phyloP scores from a whole-genome alignment of 2,888 invertebrate species.

The Stenchaetothrips biformis region DNA sequence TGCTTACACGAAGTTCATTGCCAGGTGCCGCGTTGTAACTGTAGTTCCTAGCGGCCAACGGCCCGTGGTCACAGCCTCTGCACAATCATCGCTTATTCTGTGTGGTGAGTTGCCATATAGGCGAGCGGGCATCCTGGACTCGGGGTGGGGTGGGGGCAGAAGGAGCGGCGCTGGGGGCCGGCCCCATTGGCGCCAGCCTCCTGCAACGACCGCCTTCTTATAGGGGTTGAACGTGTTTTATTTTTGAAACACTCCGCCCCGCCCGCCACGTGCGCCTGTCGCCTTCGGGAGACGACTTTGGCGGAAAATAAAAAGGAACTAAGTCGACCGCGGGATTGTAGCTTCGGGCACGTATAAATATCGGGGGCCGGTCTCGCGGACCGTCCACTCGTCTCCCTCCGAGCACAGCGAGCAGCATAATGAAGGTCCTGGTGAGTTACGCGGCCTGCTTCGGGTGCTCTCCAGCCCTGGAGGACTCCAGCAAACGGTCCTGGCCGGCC shows the following conservation, averaged over 20 bases:
- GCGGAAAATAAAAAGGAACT: not conserved
- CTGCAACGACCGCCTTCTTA: not conserved
- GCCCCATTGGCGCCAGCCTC: not conserved
- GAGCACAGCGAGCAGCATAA: conserved; percentile 4
- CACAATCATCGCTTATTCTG: no score
- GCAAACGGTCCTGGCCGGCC: not conserved
- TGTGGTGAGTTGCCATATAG: no score
- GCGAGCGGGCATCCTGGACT: no score
- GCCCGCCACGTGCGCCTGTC: not conserved
- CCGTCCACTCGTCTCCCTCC: conserved; percentile 6
- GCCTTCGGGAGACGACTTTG: not conserved
- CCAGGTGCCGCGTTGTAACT: no score
- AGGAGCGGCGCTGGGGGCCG: not conserved
- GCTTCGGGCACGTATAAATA: not conserved
- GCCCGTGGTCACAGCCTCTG: not conserved
- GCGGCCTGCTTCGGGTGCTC: no score
- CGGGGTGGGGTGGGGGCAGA: no score
- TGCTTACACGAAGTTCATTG: no score
- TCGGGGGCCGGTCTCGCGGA: not conserved
- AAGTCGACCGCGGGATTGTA: not conserved
- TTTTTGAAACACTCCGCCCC: not conserved
- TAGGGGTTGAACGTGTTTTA: conserved; percentile 16
- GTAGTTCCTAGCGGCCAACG: no score
- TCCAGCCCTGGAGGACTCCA: not conserved
- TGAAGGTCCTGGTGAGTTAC: not conserved